Evolutionary conservation across 2,113 vertebrate species (phyloP).

Genomic region (Chrysemys picta): DNA sequence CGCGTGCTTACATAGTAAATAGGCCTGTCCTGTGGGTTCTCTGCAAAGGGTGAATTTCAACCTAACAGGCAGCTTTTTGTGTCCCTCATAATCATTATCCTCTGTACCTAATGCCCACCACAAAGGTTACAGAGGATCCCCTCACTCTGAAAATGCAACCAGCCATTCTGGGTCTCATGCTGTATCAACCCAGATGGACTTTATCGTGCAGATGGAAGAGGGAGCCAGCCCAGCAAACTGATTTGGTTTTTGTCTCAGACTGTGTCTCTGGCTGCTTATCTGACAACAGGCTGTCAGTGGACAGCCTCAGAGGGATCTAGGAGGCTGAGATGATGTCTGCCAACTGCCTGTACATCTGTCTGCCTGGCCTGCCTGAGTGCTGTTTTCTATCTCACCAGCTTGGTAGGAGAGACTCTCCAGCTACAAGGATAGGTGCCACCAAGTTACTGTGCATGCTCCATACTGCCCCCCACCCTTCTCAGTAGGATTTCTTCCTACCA

Average conservation of each 20-base stretch:
- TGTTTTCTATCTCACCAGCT: not conserved
- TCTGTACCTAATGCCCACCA: not conserved
- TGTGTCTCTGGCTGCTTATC: not conserved
- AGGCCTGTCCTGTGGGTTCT: not conserved
- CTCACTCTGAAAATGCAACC: not conserved
- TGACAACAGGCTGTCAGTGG: not conserved
- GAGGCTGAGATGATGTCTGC: not conserved
- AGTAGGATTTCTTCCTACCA: not conserved
- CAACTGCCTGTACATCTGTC: not conserved
- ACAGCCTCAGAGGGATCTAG: not conserved
- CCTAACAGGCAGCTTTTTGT: not conserved
- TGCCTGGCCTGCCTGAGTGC: not conserved
- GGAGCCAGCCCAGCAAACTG: not conserved
- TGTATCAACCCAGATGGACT: not conserved
- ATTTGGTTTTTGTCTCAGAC: not conserved
- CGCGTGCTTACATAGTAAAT: not conserved
- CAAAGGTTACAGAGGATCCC: not conserved
- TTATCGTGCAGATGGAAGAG: not conserved
- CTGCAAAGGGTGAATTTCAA: not conserved
- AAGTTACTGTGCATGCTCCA: not conserved
- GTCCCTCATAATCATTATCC: not conserved
- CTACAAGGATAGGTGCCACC: not conserved
- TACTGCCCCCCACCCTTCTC: too few relatives aligned
- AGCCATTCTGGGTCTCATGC: not conserved
- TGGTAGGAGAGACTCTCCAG: not conserved